Conservation (phyloP, 2,113 vertebrate genomes). For the Amazona guildingii region DNA sequence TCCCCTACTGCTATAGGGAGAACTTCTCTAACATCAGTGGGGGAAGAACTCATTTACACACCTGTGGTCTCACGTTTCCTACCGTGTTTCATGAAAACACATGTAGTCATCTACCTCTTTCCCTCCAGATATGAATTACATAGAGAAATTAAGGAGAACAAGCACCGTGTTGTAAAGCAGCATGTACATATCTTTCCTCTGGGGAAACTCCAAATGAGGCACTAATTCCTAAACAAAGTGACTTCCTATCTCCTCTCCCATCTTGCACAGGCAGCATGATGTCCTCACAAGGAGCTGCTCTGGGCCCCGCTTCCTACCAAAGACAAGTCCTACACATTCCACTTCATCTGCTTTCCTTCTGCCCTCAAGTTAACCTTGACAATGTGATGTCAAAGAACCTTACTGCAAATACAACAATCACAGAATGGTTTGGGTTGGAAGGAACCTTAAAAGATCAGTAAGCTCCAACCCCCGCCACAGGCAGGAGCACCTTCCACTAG, state of each 20-base stretch:
- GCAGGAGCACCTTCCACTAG: neutral
- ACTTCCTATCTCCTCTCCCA: neutral
- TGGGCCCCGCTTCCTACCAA: neutral
- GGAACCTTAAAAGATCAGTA: neutral
- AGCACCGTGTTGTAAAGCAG: rapidly evolving
- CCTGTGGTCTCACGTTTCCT: neutral
- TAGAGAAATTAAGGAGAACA: neutral
- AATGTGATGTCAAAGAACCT: neutral
- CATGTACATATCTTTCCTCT: rapidly evolving
- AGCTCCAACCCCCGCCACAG: neutral
- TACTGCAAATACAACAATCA: neutral
- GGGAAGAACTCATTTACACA: neutral
- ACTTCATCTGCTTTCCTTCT: neutral
- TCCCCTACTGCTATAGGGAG: rapidly evolving
- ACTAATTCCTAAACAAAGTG: neutral
- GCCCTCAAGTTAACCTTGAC: neutral
- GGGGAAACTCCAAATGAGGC: neutral
- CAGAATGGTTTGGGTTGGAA: neutral
- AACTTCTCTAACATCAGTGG: neutral
- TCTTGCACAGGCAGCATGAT: rapidly evolving
- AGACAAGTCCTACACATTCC: rapidly evolving
- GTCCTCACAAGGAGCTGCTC: neutral
- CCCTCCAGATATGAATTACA: neutral
- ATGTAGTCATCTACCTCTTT: neutral
- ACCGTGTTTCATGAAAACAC: neutral